Evolutionary conservation across 35 echinoderm and acorn worm species (phyloP), one percentile per base, ranked within the genome.

Genomic region (Strongylocentrotus purpuratus): DNA sequence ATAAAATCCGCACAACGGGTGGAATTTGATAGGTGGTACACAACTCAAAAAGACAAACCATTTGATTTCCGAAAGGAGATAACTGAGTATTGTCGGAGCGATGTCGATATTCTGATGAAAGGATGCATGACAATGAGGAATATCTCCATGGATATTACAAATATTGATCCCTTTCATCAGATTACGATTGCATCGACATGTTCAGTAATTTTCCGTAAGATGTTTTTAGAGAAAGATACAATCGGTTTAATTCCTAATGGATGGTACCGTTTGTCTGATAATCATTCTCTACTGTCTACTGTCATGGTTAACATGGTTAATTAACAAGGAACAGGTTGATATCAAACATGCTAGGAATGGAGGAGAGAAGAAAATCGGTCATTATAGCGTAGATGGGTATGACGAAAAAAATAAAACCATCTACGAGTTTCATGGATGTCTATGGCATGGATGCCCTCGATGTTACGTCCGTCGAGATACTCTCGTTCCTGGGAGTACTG

Each of bases 121-220:
- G 92, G 96, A 46, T 97, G 95, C 41, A 31, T 95, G 33, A 46
- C 88, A 32, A 96, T 97, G 45, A 48, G 98, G 65, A 61, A 88
- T 17, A 46, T 97, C 32, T 96, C 97, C 22, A 88, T 95, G 28
- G 46, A 95, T 31, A 78, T 95, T 47, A 94, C 95, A 1, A 45
- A 58, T 0, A 65, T 95, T 4, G 95, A 95, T 65, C 95, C 95
- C 11, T 99, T 99, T 60, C n/a, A 97, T 28, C 50, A 85, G 10
- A 52, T 99, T 4, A 97, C 98, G 13, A 97, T 97, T 59, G 96
- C 98, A 0, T 96, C 96, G 2, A 85, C 86, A 18, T 96, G 97
- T 91, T 95, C 94, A 50, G 46, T 85, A 5, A 94, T 96, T 9
- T 95, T 94, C 86, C 46, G 92, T 0, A 90, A 88, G 31, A 95